These are phyloP conservation scores for Cotesia congregata DNA, from an alignment of 2,888 invertebrate genomes.

Conservation along the genomic window DNA sequence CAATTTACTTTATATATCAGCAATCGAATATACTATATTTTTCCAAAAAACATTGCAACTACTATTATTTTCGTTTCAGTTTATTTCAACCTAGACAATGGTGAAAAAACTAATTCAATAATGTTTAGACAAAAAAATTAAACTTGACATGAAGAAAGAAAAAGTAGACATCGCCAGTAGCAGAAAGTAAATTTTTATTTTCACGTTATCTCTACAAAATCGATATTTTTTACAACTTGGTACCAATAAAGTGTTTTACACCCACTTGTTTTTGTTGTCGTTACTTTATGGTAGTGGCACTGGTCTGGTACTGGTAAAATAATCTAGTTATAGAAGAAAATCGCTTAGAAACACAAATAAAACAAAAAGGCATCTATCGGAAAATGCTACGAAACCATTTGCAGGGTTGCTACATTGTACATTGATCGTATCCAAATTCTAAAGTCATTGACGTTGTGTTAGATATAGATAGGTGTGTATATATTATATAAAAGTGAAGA, in stretches of 20 bases:
- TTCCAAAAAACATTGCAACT: too few relatives aligned
- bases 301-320: background rate
- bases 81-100: background rate
- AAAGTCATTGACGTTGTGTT: background rate
- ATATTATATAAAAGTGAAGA: slow-evolving; percentile 13
- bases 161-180: slow-evolving; percentile 12
- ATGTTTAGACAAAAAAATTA: background rate
- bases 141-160: background rate
- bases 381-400: background rate
- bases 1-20: too few relatives aligned
- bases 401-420: background rate
- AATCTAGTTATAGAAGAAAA: slow-evolving; percentile 5
- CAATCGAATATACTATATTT: too few relatives aligned
- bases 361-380: background rate
- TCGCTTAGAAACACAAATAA: slow-evolving; percentile 4
- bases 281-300: background rate
- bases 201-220: slow-evolving; percentile 11
- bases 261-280: slow-evolving; percentile 13
- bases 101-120: background rate
- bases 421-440: slow-evolving; percentile 2
- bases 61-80: too few relatives aligned
- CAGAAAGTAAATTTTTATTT: slow-evolving; percentile 30
- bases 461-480: background rate
- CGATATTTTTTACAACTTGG: slow-evolving; percentile 10
- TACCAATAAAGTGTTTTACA: slow-evolving; percentile 10